Conservation (phyloP, 2,113 vertebrate species). For the Balaeniceps rex region DNA sequence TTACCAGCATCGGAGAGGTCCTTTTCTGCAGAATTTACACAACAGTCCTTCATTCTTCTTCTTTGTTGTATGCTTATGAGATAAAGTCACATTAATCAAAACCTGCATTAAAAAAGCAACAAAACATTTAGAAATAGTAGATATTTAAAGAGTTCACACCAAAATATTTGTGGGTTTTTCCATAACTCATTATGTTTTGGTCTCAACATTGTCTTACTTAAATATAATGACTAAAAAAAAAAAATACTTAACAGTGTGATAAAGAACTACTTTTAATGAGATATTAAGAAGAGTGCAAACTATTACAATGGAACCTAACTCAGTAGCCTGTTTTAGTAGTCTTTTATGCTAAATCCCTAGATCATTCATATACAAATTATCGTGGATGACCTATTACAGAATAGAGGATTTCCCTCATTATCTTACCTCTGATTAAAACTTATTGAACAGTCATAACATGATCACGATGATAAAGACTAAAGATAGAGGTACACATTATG, state of each 20-base stretch:
- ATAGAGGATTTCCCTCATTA: rapidly evolving
- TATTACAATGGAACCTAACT: no score
- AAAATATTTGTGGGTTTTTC: neutral
- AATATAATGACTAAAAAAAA: neutral
- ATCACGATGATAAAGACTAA: neutral
- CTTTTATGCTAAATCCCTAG: neutral
- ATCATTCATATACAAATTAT: neutral
- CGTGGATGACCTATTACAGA: rapidly evolving
- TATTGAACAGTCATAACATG: rapidly evolving
- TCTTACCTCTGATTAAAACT: neutral
- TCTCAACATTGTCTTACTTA: neutral
- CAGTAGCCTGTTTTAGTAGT: neutral
- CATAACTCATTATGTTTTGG: neutral
- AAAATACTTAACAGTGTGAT: rapidly evolving
- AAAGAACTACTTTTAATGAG: neutral
- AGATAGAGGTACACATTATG: rapidly evolving
- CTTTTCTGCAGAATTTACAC: neutral
- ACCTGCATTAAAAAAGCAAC: neutral
- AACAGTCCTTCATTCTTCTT: neutral
- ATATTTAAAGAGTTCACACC: neutral
- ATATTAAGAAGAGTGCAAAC: neutral
- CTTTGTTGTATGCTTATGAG: neutral
- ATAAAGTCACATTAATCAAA: neutral
- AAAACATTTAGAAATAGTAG: neutral
- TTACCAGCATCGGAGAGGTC: neutral